These are phyloP conservation scores for Branchellion lobata DNA, from an alignment of 2,888 invertebrate genomes.

Conservation along the genomic window DNA sequence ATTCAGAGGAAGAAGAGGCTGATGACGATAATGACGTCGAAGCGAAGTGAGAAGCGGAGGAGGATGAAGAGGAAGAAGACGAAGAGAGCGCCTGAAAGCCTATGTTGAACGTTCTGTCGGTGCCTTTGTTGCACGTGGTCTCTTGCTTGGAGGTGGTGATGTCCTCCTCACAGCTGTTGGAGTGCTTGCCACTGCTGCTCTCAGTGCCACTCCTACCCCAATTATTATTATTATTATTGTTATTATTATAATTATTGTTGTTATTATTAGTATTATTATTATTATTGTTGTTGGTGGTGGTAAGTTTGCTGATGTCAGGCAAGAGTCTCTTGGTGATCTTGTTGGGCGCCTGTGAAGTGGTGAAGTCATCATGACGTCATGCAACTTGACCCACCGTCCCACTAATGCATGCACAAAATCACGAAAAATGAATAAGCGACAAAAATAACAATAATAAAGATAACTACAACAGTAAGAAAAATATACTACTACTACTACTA, in stretches of 20 bases:
- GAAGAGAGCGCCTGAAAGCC: not conserved
- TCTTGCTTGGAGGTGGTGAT: too few relatives aligned
- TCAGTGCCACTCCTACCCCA: not conserved
- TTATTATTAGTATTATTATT: too few relatives aligned
- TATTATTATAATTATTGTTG: too few relatives aligned
- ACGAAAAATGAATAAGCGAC: too few relatives aligned
- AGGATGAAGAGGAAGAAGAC: not conserved
- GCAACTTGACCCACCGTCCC: too few relatives aligned
- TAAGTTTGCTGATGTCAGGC: constrained; percentile 9
- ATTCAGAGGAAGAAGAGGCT: not conserved
- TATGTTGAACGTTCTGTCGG: not conserved
- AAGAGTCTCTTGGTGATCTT: not conserved
- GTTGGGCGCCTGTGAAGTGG: not conserved
- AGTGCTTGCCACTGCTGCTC: not conserved
- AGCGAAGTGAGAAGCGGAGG: not conserved
- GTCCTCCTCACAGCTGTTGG: too few relatives aligned
- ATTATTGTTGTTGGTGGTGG: not conserved
- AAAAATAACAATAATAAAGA: too few relatives aligned
- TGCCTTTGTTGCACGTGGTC: too few relatives aligned
- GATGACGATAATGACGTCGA: not conserved
- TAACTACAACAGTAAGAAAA: too few relatives aligned
- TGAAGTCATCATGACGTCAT: too few relatives aligned
- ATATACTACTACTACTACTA: too few relatives aligned
- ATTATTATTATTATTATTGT: not conserved
- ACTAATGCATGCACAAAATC: too few relatives aligned